These are phyloP conservation scores for Trichopria drosophilae DNA, from an alignment of 2,888 invertebrate species.

Conservation along the genomic window DNA sequence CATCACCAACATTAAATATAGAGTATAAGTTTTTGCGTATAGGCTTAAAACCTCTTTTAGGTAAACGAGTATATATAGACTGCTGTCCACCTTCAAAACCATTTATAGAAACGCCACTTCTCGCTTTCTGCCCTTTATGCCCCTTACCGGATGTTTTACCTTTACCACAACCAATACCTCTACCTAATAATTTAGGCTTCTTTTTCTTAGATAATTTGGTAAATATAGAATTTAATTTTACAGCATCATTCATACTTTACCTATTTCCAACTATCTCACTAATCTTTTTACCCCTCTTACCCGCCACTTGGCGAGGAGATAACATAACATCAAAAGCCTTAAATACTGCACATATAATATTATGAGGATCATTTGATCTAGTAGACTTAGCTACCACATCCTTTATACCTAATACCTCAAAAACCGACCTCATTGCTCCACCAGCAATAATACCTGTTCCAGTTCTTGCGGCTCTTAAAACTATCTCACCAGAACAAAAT, in stretches of 20 bases:
- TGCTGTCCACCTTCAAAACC: conserved; percentile 19
- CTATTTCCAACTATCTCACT: conserved; percentile 18
- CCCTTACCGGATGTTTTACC: conserved; percentile 18
- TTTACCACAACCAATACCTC: conserved; percentile 16
- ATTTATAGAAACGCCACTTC: conserved; percentile 20
- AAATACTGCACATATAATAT: conserved; percentile 13
- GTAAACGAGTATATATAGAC: conserved; percentile 17
- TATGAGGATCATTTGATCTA: conserved; percentile 15
- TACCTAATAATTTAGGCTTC: conserved; percentile 11
- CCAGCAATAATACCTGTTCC: conserved; percentile 21
- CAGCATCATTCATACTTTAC: conserved; percentile 18
- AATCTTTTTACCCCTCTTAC: conserved; percentile 16
- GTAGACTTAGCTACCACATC: conserved; percentile 18
- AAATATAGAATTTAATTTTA: conserved; percentile 18
- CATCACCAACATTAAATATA: conserved; percentile 11
- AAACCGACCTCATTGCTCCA: conserved; percentile 12
- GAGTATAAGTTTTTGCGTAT: conserved; percentile 13
- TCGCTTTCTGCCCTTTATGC: conserved; percentile 16
- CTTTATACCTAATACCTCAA: conserved; percentile 19
- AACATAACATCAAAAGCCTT: conserved; percentile 11
- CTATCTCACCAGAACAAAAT: conserved; percentile 22
- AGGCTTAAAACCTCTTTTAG: conserved; percentile 17
- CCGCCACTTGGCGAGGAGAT: conserved; percentile 14
- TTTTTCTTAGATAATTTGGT: conserved; percentile 17
- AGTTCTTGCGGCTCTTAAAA: conserved; percentile 9